Evolutionary conservation across 2,113 vertebrate species (phyloP).

Genomic region (Trinectes maculatus): DNA sequence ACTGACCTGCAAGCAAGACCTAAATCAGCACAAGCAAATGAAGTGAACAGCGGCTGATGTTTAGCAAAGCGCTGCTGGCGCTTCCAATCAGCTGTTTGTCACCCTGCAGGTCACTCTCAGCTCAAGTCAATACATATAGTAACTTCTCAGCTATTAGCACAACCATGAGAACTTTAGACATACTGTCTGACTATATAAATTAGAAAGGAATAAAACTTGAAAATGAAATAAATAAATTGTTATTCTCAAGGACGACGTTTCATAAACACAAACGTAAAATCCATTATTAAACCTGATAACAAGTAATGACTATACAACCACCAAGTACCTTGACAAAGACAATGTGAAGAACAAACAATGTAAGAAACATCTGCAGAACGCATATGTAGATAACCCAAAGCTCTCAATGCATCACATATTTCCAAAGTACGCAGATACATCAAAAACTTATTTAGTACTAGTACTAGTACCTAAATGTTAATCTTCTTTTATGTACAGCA

Average conservation of each 20-base stretch:
- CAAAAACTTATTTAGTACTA: too few species aligned
- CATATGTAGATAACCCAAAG: too few species aligned
- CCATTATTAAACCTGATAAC: background rate
- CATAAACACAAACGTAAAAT: background rate
- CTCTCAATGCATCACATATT: too few species aligned
- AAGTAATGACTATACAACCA: background rate
- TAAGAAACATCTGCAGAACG: too few species aligned
- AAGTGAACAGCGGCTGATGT: conserved; percentile 45
- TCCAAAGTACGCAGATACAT: too few species aligned
- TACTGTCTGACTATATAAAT: background rate
- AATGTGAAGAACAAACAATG: background rate
- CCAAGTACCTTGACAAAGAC: background rate
- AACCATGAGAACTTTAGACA: background rate
- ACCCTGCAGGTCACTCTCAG: conserved; percentile 30
- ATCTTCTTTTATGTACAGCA: too few species aligned
- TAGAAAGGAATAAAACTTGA: background rate
- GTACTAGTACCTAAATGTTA: too few species aligned
- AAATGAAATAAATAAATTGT: background rate
- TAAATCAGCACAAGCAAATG: conserved; percentile 50
- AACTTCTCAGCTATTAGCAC: background rate
- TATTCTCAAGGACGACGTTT: background rate
- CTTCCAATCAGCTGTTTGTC: conserved; percentile 31
- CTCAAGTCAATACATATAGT: background rate
- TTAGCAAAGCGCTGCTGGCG: conserved; percentile 38
- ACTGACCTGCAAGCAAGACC: conserved; percentile 39